Evolutionary conservation across 1,140 invertebrate species (phyloP).

Genomic region (Glossosoma conforme): DNA sequence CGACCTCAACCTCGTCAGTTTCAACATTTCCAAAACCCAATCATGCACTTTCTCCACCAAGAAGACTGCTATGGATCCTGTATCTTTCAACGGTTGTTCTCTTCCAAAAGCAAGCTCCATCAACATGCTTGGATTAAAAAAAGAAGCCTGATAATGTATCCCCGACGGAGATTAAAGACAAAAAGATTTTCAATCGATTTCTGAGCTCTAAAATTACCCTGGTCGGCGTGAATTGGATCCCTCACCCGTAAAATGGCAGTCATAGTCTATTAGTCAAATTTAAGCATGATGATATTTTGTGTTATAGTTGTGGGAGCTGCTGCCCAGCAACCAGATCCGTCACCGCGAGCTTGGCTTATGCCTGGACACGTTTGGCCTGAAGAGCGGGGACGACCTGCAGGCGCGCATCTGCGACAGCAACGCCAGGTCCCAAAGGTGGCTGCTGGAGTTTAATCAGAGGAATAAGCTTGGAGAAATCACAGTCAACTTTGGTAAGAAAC

Average conservation of each 20-base stretch:
- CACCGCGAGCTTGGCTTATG: constrained; percentile 10
- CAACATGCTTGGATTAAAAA: too few species aligned
- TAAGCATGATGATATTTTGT: background rate
- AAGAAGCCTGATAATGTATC: too few species aligned
- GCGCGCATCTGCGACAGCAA: constrained; percentile 8
- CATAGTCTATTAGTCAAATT: background rate
- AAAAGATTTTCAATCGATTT: background rate
- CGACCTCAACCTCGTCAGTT: too few species aligned
- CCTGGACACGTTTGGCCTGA: constrained; percentile 18
- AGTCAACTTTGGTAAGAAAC: constrained; percentile 9
- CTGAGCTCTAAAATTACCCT: background rate
- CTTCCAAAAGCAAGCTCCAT: too few species aligned
- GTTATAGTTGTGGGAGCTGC: constrained; percentile 21
- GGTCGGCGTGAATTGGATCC: background rate
- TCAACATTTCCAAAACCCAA: too few species aligned
- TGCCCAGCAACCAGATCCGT: constrained; percentile 17
- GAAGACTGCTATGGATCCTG: too few species aligned
- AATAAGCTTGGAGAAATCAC: constrained; percentile 19
- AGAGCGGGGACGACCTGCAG: constrained; percentile 17
- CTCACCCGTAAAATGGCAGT: background rate
- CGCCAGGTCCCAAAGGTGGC: constrained; percentile 19
- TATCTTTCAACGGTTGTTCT: too few species aligned
- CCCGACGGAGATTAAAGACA: background rate
- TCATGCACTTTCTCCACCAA: too few species aligned
- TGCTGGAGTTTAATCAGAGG: constrained; percentile 18